A percentile compares a stretch with the other conserved stretches of the same genome.
Evolutionary conservation across 2,888 invertebrate species (phyloP).

Genomic region (Apoda limacodes): DNA sequence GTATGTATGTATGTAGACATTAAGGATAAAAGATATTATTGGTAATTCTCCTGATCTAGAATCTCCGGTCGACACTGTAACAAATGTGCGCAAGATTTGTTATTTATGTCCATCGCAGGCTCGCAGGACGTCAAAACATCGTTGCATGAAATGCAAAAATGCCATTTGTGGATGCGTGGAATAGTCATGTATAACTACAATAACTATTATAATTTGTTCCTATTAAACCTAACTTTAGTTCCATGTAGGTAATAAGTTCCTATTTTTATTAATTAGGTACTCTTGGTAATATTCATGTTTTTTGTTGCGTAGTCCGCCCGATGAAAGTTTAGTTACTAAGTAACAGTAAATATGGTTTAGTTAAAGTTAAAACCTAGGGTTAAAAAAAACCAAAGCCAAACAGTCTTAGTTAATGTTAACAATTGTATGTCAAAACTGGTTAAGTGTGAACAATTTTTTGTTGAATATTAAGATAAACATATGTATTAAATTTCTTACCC

Average conservation of each 20-base stretch:
- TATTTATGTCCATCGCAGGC: conserved; percentile 12
- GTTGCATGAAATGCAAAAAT: conserved; percentile 14
- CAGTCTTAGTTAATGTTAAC: too few relatives aligned
- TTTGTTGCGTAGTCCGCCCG: conserved; percentile 13
- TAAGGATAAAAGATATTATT: conserved; percentile 12
- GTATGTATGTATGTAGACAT: too few relatives aligned
- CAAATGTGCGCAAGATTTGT: conserved; percentile 15
- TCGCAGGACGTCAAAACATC: conserved; percentile 14
- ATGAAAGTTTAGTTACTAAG: conserved; percentile 12
- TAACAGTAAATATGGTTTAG: conserved; percentile 4
- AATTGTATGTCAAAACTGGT: too few relatives aligned
- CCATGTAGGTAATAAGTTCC: too few relatives aligned
- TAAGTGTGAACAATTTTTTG: too few relatives aligned
- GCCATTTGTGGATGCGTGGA: conserved; percentile 9
- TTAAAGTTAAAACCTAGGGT: conserved; percentile 3
- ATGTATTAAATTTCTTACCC: too few relatives aligned
- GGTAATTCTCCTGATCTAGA: conserved; percentile 7
- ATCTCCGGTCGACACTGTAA: conserved; percentile 9
- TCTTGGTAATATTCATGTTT: conserved; percentile 6
- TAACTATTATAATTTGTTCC: not conserved
- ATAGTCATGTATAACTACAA: not conserved
- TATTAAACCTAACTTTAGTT: not conserved
- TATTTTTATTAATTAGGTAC: too few relatives aligned
- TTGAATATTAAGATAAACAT: too few relatives aligned
- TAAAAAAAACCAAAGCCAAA: too few relatives aligned